Evolutionary conservation across 30 jellyfish, hydroid and myxozoan genomes (phyloP).

Genomic region (Chrysaora quinquecirrha): DNA sequence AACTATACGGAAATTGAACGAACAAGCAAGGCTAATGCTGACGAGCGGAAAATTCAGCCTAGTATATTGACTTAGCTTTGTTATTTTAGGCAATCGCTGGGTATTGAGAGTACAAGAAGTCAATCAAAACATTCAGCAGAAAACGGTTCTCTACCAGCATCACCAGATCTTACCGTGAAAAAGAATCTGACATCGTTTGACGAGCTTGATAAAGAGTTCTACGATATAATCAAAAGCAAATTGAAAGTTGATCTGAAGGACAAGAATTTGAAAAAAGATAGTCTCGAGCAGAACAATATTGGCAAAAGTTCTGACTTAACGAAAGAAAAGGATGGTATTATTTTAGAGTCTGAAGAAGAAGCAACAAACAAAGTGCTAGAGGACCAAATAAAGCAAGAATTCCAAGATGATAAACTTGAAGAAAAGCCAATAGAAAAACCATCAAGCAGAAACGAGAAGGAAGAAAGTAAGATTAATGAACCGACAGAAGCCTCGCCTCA

Average conservation of each 20-base stretch:
- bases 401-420: too few species aligned
- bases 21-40: too few species aligned
- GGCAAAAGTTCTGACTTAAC: neutral
- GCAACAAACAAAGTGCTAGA: too few species aligned
- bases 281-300: neutral
- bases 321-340: neutral
- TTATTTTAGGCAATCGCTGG: neutral
- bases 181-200: slow-evolving; percentile 45
- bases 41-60: too few species aligned
- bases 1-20: too few species aligned
- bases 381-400: too few species aligned
- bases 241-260: slow-evolving; percentile 32
- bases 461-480: too few species aligned
- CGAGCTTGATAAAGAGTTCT: slow-evolving; percentile 59
- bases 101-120: neutral
- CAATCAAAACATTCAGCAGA: neutral
- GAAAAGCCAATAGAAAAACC: too few species aligned
- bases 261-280: neutral
- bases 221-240: slow-evolving; percentile 46
- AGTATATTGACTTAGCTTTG: too few species aligned
- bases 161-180: slow-evolving; percentile 31
- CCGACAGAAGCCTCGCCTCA: too few species aligned
- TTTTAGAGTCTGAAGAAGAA: neutral
- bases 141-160: neutral
- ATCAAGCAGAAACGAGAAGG: too few species aligned